These are phyloP conservation scores for Epinotia brunnichana DNA, from an alignment of 2,888 invertebrate genomes.

Conservation along the genomic window DNA sequence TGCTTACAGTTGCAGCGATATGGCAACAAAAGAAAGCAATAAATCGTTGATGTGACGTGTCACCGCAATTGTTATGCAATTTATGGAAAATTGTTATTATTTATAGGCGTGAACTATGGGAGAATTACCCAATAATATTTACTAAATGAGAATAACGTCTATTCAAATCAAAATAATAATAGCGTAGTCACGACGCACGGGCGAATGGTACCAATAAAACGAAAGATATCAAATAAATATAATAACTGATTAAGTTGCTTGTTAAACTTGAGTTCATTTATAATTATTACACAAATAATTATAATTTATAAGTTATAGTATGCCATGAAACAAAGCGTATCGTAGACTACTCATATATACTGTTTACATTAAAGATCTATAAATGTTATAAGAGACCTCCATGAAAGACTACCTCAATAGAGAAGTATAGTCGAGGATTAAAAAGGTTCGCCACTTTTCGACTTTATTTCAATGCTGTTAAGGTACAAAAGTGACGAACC, in stretches of 20 bases:
- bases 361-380: too few species aligned
- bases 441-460: too few species aligned
- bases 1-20: slow-evolving; percentile 59
- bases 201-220: slow-evolving; percentile 16
- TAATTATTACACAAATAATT: too few species aligned
- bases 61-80: slow-evolving; percentile 80
- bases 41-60: slow-evolving; percentile 75
- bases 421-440: too few species aligned
- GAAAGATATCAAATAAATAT: slow-evolving; percentile 15
- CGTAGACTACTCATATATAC: too few species aligned
- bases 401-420: too few species aligned
- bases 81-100: slow-evolving; percentile 63
- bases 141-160: slow-evolving; percentile 25
- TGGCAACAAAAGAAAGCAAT: slow-evolving; percentile 73
- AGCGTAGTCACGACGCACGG: slow-evolving; percentile 24
- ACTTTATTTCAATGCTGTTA: too few species aligned
- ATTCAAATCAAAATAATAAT: slow-evolving; percentile 16
- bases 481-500: too few species aligned
- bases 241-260: background rate
- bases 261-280: too few species aligned
- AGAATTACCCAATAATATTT: slow-evolving; percentile 39
- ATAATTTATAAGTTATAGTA: too few species aligned
- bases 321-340: too few species aligned
- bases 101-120: slow-evolving; percentile 46
- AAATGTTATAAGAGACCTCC: too few species aligned